Conservation (phyloP, 23 tunicate species). For the Trididemnum miniatum region DNA sequence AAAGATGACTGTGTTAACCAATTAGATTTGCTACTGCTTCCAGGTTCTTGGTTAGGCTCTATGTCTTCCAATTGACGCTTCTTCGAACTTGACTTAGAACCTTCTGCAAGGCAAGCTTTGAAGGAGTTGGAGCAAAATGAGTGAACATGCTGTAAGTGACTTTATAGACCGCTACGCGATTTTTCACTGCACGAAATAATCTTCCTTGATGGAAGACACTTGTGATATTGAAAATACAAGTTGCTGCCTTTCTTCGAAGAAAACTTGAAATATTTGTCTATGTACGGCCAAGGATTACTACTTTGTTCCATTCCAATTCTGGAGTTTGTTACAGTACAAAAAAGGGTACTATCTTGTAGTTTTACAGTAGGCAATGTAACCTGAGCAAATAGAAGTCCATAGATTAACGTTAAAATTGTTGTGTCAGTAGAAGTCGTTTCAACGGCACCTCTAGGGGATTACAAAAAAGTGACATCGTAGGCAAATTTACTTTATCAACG, state of each 20-base stretch:
- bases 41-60: conserved; percentile 1
- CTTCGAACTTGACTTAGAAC: not conserved
- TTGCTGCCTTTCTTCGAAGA: not conserved
- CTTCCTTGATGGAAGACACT: conserved; percentile 3
- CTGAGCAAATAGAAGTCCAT: not conserved
- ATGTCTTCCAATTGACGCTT: not conserved
- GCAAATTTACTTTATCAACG: not conserved
- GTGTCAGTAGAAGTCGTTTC: not conserved
- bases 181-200: conserved; percentile 15
- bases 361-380: not conserved
- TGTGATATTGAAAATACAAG: not conserved
- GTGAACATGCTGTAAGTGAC: not conserved
- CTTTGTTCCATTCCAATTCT: not conserved
- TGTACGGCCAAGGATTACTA: not conserved
- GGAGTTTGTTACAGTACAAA: not conserved
- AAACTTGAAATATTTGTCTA: not conserved
- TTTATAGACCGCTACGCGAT: conserved; percentile 3
- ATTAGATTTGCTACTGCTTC: not conserved
- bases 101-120: conserved; percentile 14
- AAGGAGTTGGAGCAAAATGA: conserved; percentile 1
- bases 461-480: not conserved
- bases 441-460: not conserved
- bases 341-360: not conserved
- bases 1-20: not conserved
- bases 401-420: not conserved